Conservation (phyloP, 2,113 vertebrate species). For the Oriolus oriolus region DNA sequence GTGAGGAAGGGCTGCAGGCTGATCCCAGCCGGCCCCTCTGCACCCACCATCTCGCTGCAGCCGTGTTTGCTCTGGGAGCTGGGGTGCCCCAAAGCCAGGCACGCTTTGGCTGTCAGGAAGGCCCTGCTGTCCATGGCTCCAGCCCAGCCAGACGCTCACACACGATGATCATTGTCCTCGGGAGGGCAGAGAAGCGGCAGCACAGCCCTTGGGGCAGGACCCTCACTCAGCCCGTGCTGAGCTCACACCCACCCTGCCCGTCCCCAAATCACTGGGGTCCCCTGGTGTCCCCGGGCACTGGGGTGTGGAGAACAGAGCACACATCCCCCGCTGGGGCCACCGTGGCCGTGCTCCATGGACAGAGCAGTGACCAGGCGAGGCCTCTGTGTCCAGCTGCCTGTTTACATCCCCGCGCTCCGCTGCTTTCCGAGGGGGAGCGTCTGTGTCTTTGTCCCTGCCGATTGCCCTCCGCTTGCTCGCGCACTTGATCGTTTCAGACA, state of each 20-base stretch:
- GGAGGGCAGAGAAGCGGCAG: accelerated
- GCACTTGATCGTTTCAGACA: constrained; percentile 63
- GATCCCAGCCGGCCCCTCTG: neutral
- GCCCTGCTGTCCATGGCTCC: neutral
- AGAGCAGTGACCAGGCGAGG: neutral
- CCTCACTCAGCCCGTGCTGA: neutral
- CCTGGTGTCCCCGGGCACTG: accelerated
- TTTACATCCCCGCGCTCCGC: neutral
- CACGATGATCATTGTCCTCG: neutral
- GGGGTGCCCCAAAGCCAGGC: neutral
- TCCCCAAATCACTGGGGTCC: accelerated
- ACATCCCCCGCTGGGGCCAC: accelerated
- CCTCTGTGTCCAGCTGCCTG: neutral
- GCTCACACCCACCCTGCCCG: neutral
- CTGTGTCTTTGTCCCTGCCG: constrained; percentile 28
- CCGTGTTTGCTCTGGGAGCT: neutral
- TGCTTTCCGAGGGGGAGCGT: neutral
- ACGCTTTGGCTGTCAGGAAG: neutral
- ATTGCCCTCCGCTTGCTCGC: neutral
- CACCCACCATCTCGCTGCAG: accelerated
- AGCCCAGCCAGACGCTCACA: neutral
- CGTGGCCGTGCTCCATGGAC: accelerated
- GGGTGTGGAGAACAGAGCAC: accelerated
- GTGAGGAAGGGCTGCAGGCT: neutral
- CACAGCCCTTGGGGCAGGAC: neutral